Evolutionary conservation across 2,888 invertebrate species (phyloP), one percentile per base, ranked within the genome.

Genomic region (Ophion ventricosus): DNA sequence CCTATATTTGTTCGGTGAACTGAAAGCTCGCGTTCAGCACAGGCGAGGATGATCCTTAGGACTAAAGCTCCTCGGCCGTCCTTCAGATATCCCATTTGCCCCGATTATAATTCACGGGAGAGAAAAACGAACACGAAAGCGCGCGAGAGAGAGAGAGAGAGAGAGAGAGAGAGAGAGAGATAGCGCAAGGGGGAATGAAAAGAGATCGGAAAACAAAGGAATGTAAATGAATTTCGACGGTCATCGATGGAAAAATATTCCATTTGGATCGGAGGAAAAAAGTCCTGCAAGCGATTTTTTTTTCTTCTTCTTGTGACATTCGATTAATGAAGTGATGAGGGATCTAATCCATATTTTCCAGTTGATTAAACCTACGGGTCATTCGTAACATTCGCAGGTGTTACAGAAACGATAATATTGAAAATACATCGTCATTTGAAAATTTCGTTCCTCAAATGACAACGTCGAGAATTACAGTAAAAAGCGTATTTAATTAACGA

Each of bases 221-320:
- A 67, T 66, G 75, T 43, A 69, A 84, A 84, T 84, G 75, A 82
- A 84, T 82, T 82, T 72, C 56, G 74, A 75, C 35, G 54, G 66
- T 79, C 79, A 78, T 81, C 79, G 79, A 82, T 84, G 82, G 82
- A 84, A 82, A 84, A 82, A 84, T 84, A 84, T 82, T 82, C 84
- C 56, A 61, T 70, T 75, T 29, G 35, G 64, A 69, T 72, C 14
- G 14, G 14, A 26, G 35, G 57, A 20, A 26, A 26, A 56, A 57
- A 66, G n/a, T 64, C 17, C 64, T 23, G n/a, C 8, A 20, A 57
- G n/a, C 35, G 23, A 56, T 17, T 63, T 70, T 35, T 59, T 54
- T 63, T 70, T 35, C 49, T 54, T 40, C 11, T 26, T 17, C 57
- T 66, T 63, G 59, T 81, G 84, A 78, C 81, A 75, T 69, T 72